These are phyloP conservation scores for Pristionchus mayeri DNA, from an alignment of 2,888 invertebrate genomes.

Conservation along the genomic window DNA sequence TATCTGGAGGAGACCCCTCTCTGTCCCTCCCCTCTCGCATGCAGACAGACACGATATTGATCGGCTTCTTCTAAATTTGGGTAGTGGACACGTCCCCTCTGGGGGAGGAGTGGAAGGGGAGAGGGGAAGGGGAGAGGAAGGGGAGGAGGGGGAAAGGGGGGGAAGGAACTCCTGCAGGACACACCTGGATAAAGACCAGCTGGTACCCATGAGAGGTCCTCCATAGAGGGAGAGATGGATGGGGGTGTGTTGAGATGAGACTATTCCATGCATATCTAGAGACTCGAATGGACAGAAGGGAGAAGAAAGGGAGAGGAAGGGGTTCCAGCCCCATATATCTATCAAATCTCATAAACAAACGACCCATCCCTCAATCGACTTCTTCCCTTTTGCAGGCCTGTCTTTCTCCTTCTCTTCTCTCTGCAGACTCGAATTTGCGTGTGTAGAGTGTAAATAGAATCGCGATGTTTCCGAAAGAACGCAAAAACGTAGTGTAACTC, in stretches of 20 bases:
- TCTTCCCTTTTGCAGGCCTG: slow-evolving; percentile 23
- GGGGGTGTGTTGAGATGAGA: background rate
- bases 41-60: slow-evolving; percentile 12
- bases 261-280: slow-evolving; percentile 44
- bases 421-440: background rate
- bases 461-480: background rate
- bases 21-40: slow-evolving; percentile 9
- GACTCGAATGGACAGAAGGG: background rate
- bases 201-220: slow-evolving; percentile 10
- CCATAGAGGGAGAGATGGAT: background rate
- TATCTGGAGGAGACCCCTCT: background rate
- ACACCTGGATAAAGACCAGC: slow-evolving; percentile 44
- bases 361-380: slow-evolving; percentile 37
- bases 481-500: background rate
- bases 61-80: slow-evolving; percentile 35
- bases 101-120: background rate
- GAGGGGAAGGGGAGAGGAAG: background rate
- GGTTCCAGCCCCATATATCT: slow-evolving; percentile 29
- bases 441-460: background rate
- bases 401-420: background rate
- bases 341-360: slow-evolving; percentile 42
- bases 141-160: background rate
- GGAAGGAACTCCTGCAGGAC: no score
- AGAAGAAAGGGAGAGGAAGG: slow-evolving; percentile 1
- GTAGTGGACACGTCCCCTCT: slow-evolving; percentile 19